Conservation (phyloP, 2,797 vertebrate genomes). For the Chiroxiphia lanceolata region DNA sequence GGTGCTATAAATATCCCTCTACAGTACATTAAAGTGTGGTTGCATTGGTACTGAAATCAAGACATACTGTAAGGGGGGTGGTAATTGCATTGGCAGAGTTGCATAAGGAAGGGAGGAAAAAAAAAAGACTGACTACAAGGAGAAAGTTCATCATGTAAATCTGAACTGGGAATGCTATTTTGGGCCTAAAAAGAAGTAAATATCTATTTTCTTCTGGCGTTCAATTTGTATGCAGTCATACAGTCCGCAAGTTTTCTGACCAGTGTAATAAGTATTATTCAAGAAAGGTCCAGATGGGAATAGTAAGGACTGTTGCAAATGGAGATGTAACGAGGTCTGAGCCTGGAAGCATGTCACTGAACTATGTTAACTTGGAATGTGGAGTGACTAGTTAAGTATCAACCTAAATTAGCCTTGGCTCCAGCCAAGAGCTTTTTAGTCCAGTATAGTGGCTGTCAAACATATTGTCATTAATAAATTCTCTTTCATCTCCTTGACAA, state of each 20-base stretch:
- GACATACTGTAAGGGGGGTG: neutral
- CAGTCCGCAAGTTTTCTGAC: neutral
- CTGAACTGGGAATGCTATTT: neutral
- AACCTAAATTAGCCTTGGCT: neutral
- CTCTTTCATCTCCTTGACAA: slow-evolving; percentile 1
- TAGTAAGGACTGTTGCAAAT: neutral
- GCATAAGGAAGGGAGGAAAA: neutral
- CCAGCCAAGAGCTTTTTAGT: neutral
- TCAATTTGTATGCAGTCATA: neutral
- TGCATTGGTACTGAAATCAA: neutral
- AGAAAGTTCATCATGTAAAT: neutral
- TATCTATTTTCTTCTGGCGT: neutral
- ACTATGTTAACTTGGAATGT: neutral
- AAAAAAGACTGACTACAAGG: neutral
- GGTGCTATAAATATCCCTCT: neutral
- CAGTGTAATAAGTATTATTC: neutral
- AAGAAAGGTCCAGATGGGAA: neutral
- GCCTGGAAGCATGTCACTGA: neutral
- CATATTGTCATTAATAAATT: neutral
- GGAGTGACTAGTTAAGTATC: neutral
- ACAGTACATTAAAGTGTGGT: neutral
- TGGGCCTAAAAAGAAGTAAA: neutral
- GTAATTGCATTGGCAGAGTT: neutral
- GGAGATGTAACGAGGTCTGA: neutral
- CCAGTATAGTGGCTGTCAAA: slow-evolving; percentile 30